These are phyloP conservation scores for Mesorhabditis spiculigera DNA, from an alignment of 2,888 invertebrate species.

Conservation along the genomic window DNA sequence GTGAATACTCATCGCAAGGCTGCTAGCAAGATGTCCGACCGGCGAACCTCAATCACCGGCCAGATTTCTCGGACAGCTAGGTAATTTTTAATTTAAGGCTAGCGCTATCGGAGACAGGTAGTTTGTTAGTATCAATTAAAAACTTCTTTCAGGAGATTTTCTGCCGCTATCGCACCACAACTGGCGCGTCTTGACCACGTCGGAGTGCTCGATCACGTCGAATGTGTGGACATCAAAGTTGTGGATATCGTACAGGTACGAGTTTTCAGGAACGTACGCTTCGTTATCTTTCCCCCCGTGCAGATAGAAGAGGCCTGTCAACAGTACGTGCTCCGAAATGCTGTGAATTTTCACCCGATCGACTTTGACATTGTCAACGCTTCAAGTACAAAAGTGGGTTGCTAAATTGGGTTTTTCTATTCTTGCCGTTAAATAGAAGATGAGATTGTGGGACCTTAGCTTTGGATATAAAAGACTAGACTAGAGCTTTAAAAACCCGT, in stretches of 20 bases:
- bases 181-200: neutral
- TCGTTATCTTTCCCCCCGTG: neutral
- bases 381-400: neutral
- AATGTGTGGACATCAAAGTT: neutral
- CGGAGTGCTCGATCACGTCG: constrained; percentile 1
- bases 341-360: neutral
- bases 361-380: neutral
- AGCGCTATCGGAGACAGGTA: neutral
- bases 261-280: neutral
- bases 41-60: neutral
- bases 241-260: neutral
- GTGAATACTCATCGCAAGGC: neutral
- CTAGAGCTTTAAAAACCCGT: too few relatives aligned
- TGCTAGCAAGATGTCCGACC: neutral
- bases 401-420: neutral
- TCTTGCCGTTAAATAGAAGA: too few relatives aligned
- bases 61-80: neutral
- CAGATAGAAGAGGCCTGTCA: neutral
- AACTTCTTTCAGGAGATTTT: neutral
- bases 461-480: too few relatives aligned
- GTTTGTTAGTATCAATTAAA: neutral
- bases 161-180: neutral
- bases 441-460: too few relatives aligned
- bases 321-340: neutral
- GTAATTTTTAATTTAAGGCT: neutral